Percentiles rank a stretch among this genome's conserved stretches.
These are phyloP conservation scores for Planococcus citri DNA, from an alignment of 1,140 invertebrate species.

Conservation along the genomic window DNA sequence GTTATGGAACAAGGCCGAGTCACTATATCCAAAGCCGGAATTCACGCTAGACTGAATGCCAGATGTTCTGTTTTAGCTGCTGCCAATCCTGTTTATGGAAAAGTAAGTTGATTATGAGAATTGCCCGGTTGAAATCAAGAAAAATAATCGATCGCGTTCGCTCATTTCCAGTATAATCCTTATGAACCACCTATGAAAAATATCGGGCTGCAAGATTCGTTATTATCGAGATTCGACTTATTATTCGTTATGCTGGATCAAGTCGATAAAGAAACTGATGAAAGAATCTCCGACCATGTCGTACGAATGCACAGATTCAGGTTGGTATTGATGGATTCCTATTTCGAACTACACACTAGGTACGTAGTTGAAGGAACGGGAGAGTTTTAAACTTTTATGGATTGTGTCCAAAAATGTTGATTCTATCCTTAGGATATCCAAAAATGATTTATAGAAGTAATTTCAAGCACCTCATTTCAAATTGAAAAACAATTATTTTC, in stretches of 20 bases:
- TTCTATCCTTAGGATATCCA: too few species aligned
- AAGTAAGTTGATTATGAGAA: slow-evolving; percentile 54
- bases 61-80: slow-evolving; percentile 95
- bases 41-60: slow-evolving; percentile 95
- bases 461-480: too few species aligned
- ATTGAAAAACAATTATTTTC: too few species aligned
- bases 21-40: slow-evolving; percentile 97
- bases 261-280: slow-evolving; percentile 79
- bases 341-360: too few species aligned
- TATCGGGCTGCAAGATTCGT: slow-evolving; percentile 94
- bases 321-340: too few species aligned
- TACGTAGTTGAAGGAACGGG: not conserved
- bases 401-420: too few species aligned
- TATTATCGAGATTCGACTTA: slow-evolving; percentile 96
- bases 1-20: slow-evolving; percentile 93
- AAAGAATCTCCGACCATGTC: slow-evolving; percentile 90
- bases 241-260: slow-evolving; percentile 94
- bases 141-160: slow-evolving; percentile 25
- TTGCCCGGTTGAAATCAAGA: too few species aligned
- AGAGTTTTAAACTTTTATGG: too few species aligned
- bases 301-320: slow-evolving; percentile 92
- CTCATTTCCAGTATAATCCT: slow-evolving; percentile 73
- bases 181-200: slow-evolving; percentile 99
- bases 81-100: slow-evolving; percentile 98
- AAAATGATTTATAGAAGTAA: too few species aligned